Base-by-base conservation (phyloP, 2,888 invertebrate genomes). In the Dorcus hopei region DNA sequence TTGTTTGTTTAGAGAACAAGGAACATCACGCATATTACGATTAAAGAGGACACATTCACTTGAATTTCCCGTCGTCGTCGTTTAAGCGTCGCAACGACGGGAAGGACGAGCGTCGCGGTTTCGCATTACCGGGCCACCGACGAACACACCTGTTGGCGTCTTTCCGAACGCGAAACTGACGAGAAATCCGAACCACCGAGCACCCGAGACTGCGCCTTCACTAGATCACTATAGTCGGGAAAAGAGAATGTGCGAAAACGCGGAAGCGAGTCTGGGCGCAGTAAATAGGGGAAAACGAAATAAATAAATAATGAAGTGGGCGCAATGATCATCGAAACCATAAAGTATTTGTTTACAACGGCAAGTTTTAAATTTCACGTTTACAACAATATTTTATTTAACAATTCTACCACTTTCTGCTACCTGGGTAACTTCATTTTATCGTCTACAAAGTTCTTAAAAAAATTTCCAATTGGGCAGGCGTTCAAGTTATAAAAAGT, bases 101-200 rank as follows among this genome's bases (percentile, higher is more conserved):
- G 9, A 14, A 7, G 3, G 26, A 33, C 6, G 26, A 33, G 26
- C 26, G 26, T 33, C 26, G 26, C 45, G 23, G 45, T 45, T 45
- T 45, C 45, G 45, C 45, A 19, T 45, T 11, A 45, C 47, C 41
- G 52, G 14, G 38, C 42, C 50, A 42, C 55, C 52, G 51, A 47
- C 45, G 41, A 38, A 33, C 51, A 61, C 66, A 66, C 66, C 66
- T 66, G 66, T 66, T 66, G 66, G 64, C 56, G 61, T 61, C 54
- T 58, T 58, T 57, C 57, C 64, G 61, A 61, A 63, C 61, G 62
- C 45, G 60, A 41, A 50, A 55, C 55, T 59, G 59, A 52, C 52
- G 55, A 49, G 42, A 49, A 41, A 49, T 51, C 51, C 45, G 45
- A 56, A 51, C 51, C 38, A 23, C 45, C 33, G 39, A 39, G 45